Base-by-base conservation (phyloP, 2,797 vertebrate genomes). In the Acanthurus tractus region DNA sequence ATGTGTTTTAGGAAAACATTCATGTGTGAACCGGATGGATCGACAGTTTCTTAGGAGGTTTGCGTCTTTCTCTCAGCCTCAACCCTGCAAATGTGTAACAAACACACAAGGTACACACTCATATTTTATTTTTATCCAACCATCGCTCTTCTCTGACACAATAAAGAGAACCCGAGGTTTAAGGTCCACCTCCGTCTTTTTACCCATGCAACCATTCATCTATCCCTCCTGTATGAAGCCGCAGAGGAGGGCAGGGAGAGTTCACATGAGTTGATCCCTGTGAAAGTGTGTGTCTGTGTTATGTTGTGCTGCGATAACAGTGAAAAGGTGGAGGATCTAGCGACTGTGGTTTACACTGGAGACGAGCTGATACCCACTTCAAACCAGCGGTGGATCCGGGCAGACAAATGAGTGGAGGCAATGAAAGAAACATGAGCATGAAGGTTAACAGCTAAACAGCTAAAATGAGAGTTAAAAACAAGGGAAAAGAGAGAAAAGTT, bases 341-440 rank as follows among this genome's bases (percentile, higher is more conserved):
- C 55, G 58, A 55, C 23, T 36, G 8, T 74, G 79, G 74, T 74
- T 69, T 84, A 48, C 63, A 63, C 61, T 7, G 44, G 49, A 68
- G 75, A 67, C 40, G 13, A n/a, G 50, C 34, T 13, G 49, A 49
- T 34, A 63, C 52, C 20, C 58, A 62, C 59, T 69, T 81, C 66
- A 68, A 58, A 76, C 66, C 12, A 36, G 42, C 8, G 7, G 44
- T 8, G 34, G 52, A 75, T 82, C 58, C 40, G 52, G 67, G 70
- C 49, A 44, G 44, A 71, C 22, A 45, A 44, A 46, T 12, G 13
- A 18, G 34, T 2, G 23, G 6, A 20, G 34, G 52, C 36, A 73
- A 63, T 45, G 57, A 69, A 76, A 63, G 56, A 63, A 49, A 45
- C 49, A 20, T 18, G 38, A 62, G 49, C 25, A 29, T 11, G 8